Percentiles rank a stretch among this genome's conserved stretches.
These are phyloP conservation scores for Melipona beecheii DNA, from an alignment of 2,888 invertebrate species.

Conservation along the genomic window DNA sequence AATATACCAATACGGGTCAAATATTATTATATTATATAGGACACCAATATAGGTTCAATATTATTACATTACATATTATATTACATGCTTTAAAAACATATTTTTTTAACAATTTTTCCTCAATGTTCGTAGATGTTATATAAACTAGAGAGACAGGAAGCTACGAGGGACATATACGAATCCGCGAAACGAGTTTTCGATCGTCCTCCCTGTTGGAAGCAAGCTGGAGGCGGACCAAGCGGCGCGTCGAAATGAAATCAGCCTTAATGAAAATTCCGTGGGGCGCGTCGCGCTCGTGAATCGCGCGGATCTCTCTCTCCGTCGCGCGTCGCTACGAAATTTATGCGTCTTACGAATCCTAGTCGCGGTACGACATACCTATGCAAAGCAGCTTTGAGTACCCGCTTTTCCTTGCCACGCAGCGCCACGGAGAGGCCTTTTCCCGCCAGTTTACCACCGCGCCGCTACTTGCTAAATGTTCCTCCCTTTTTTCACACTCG, in stretches of 20 bases:
- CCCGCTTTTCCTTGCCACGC: slow-evolving; percentile 32
- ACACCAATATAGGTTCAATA: too few relatives aligned
- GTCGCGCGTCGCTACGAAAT: slow-evolving; percentile 53
- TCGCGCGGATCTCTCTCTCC: slow-evolving; percentile 47
- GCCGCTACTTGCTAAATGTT: slow-evolving; percentile 32
- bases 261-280: slow-evolving; percentile 67
- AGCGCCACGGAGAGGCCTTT: too few relatives aligned
- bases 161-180: too few relatives aligned
- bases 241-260: slow-evolving; percentile 62
- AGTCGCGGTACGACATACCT: slow-evolving; percentile 57
- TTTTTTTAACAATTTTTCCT: too few relatives aligned
- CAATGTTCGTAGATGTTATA: too few relatives aligned
- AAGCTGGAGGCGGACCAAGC: not conserved
- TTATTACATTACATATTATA: too few relatives aligned
- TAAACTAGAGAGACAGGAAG: too few relatives aligned
- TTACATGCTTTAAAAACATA: too few relatives aligned
- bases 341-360: slow-evolving; percentile 61
- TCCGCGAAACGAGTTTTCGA: not conserved
- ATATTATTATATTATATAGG: too few relatives aligned
- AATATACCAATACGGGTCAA: too few relatives aligned
- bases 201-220: not conserved
- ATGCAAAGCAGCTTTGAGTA: slow-evolving; percentile 60
- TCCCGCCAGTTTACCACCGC: not conserved
- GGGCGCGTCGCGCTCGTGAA: slow-evolving; percentile 51
- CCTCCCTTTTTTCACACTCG: not conserved